Evolutionary conservation across 37 sponge, comb jelly and placozoan genomes (phyloP).

Genomic region (Diacarnus erythraeanus): DNA sequence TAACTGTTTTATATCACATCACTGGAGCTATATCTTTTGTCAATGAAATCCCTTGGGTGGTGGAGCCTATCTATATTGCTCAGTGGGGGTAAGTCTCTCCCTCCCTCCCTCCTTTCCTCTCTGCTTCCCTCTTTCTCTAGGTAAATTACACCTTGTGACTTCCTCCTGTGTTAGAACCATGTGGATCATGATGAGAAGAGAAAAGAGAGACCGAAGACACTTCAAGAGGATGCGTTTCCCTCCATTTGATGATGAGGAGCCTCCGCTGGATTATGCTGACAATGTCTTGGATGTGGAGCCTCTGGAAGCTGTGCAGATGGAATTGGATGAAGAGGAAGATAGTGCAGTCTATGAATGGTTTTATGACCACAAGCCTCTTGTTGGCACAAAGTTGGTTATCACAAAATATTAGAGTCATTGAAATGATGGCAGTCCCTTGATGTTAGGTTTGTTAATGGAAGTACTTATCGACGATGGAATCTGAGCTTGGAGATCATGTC

Average conservation of each 20-base stretch:
- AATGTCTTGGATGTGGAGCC: slow-evolving; percentile 99
- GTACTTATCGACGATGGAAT: slow-evolving; percentile 92
- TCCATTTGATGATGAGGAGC: slow-evolving; percentile 99
- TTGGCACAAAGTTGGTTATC: slow-evolving; percentile 71
- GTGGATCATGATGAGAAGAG: slow-evolving; percentile 99
- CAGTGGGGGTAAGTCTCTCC: slow-evolving; percentile 94
- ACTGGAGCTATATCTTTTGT: slow-evolving; percentile 99
- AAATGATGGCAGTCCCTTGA: not conserved
- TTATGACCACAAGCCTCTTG: slow-evolving; percentile 94
- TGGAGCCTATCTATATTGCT: slow-evolving; percentile 96
- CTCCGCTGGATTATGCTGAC: slow-evolving; percentile 98
- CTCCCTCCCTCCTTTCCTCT: too few relatives aligned
- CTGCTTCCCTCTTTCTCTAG: not conserved
- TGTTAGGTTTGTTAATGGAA: slow-evolving; percentile 84
- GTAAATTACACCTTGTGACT: too few relatives aligned
- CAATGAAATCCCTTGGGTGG: slow-evolving; percentile 99
- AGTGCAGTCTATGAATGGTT: slow-evolving; percentile 91
- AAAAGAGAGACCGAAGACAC: slow-evolving; percentile 98
- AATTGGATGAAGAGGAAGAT: slow-evolving; percentile 97
- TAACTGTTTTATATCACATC: slow-evolving; percentile 95
- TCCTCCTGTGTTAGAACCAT: slow-evolving; percentile 57
- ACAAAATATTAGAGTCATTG: not conserved
- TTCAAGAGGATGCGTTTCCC: slow-evolving; percentile 99
- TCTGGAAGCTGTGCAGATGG: slow-evolving; percentile 98
- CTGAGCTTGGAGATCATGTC: slow-evolving; percentile 91